Evolutionary conservation across 2,888 invertebrate species (phyloP), one percentile per base, ranked within the genome.

Genomic region (Tupiocoris notatus): DNA sequence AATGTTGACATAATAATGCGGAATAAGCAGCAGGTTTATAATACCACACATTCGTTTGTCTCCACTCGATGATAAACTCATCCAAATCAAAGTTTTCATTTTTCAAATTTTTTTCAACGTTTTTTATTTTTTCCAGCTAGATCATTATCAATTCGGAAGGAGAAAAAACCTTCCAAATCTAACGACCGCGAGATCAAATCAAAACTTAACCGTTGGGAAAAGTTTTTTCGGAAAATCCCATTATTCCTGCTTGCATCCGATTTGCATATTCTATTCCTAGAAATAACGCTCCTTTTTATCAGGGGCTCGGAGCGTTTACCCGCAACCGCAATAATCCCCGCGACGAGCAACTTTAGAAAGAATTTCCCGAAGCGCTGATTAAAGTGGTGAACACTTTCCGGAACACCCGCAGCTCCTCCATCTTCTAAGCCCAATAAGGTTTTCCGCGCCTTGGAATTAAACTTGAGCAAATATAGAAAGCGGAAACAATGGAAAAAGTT

Each of bases 401-500:
- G 39, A 39, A 12, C 39, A 3, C 39, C 39, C 12, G 6, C 39
- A 39, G 6, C 39, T 7, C 39, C 39, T 39, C 39, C 39, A 39
- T 39, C 39, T 39, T 39, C 39, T 7, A 39, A 7, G 39, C 39
- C 39, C 3, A 39, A 39, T 39, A 39, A 39, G 39, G 39, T 39
- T 39, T 39, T 39, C 39, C 12, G 12, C 39, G 39, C 39, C 39
- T 39, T 39, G 39, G 39, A 39, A 39, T 39, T 39, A 70, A 70
- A 70, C 24, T 70, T 70, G 59, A 70, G 70, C 70, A 59, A 59
- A 61, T 70, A 70, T 59, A 70, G 23, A 70, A 39, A 39, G 59
- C 17, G 59, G 70, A 58, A 24, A 70, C 70, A 70, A 70, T 70
- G 70, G 70, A 22, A 59, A 59, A 70, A 70, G 58, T 70, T 61